phyloP scores from a whole-genome alignment of 2,888 invertebrate genomes.

The Oeneis ivallda region DNA sequence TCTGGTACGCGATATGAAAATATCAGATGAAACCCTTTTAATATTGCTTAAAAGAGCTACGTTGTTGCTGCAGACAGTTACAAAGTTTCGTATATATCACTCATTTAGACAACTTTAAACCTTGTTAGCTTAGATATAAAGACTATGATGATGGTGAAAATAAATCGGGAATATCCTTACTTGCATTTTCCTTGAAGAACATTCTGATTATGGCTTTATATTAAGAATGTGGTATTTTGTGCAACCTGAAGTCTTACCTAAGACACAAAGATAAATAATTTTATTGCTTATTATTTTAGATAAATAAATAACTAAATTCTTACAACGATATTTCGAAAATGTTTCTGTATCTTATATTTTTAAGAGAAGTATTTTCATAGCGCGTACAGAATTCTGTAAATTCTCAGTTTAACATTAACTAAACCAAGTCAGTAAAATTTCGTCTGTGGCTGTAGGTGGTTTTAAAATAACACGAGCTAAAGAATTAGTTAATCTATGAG shows the following conservation, averaged over 20 bases:
- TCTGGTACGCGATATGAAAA: slow-evolving; percentile 37
- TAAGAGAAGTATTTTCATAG: no score
- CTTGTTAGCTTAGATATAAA: slow-evolving; percentile 15
- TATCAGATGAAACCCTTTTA: slow-evolving; percentile 37
- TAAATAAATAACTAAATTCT: neutral
- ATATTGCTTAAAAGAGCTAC: slow-evolving; percentile 40
- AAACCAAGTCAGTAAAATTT: no score
- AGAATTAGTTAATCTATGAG: no score
- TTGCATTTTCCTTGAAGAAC: slow-evolving; percentile 39
- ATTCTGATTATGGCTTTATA: slow-evolving; percentile 37
- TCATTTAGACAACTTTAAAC: slow-evolving; percentile 16
- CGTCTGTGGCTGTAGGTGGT: no score
- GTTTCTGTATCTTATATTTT: no score
- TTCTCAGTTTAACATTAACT: no score
- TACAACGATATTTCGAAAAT: neutral
- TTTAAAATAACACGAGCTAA: no score
- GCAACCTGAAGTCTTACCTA: slow-evolving; percentile 30
- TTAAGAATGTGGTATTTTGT: slow-evolving; percentile 40
- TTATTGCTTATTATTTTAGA: slow-evolving; percentile 1
- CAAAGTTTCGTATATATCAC: slow-evolving; percentile 7
- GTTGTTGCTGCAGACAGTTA: slow-evolving; percentile 34
- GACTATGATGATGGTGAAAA: slow-evolving; percentile 7
- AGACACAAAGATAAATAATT: neutral
- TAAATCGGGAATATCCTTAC: slow-evolving; percentile 34
- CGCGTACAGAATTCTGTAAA: no score